Evolutionary conservation across 2,113 vertebrate species (phyloP).

Genomic region (Oryzias celebensis): DNA sequence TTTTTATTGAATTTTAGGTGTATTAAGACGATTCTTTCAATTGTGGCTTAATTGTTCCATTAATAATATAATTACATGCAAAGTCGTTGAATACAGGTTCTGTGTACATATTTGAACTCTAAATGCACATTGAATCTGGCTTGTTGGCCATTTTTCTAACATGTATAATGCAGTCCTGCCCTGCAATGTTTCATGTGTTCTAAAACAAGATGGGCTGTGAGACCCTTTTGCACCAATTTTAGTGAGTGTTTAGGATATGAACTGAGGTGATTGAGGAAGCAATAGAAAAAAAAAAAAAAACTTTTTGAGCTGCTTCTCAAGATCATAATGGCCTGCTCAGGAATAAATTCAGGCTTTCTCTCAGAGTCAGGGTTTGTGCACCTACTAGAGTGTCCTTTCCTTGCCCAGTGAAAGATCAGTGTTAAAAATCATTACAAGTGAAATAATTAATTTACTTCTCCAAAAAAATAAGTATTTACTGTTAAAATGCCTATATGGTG

Average conservation of each 20-base stretch:
- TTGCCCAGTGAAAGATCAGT: constrained; percentile 37
- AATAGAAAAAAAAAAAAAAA: not conserved
- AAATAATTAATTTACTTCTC: constrained; percentile 9
- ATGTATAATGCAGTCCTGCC: constrained; percentile 37
- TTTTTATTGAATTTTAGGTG: constrained; percentile 35
- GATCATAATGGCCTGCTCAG: constrained; percentile 37
- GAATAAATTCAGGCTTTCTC: constrained; percentile 30
- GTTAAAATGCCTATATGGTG: too few relatives aligned
- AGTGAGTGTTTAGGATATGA: constrained; percentile 7
- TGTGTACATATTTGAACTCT: constrained; percentile 43
- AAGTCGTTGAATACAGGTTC: constrained; percentile 32
- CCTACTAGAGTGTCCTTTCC: constrained; percentile 19
- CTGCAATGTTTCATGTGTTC: constrained; percentile 48
- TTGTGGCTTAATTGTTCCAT: constrained; percentile 50
- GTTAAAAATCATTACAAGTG: constrained; percentile 32
- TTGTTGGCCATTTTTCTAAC: constrained; percentile 37
- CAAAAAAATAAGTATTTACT: too few relatives aligned
- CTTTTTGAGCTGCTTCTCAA: constrained; percentile 24
- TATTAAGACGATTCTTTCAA: constrained; percentile 49
- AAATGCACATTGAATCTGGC: constrained; percentile 29
- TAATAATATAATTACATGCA: constrained; percentile 68
- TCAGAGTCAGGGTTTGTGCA: constrained; percentile 5
- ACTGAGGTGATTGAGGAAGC: not conserved
- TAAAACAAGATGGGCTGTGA: constrained; percentile 29
- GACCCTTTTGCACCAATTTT: constrained; percentile 25